Conservation (phyloP, 1,140 invertebrate genomes). For the Wiebesia pumilae region DNA sequence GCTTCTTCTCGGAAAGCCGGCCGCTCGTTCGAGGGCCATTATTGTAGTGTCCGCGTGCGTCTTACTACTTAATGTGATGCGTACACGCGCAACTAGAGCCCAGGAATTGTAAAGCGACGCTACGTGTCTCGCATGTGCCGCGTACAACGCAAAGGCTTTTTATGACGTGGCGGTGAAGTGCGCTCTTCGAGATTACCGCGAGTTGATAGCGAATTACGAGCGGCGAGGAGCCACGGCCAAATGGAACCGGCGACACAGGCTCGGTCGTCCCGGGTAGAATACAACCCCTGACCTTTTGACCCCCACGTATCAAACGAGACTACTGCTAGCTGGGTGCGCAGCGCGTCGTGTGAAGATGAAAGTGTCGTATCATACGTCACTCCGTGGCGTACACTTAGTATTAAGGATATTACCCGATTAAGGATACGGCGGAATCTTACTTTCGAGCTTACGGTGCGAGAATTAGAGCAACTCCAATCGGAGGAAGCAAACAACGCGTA, state of each 20-base stretch:
- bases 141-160: conserved; percentile 5
- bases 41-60: conserved; percentile 10
- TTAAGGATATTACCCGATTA: background rate
- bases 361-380: background rate
- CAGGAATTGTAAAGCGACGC: background rate
- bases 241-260: background rate
- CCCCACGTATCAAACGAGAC: background rate
- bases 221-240: background rate
- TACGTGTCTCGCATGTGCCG: conserved; percentile 42
- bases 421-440: background rate
- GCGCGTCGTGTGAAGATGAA: background rate
- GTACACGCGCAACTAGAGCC: conserved; percentile 2
- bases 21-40: background rate
- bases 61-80: conserved; percentile 28
- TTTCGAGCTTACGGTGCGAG: background rate
- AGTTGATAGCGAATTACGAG: conserved; percentile 21
- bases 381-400: background rate
- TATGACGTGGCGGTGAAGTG: conserved; percentile 40
- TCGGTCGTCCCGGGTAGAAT: too few species aligned
- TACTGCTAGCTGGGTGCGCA: background rate
- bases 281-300: conserved; percentile 18
- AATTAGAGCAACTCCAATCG: background rate
- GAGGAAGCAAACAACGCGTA: background rate
- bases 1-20: conserved; percentile 39
- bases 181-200: conserved; percentile 21